Evolutionary conservation across 1,140 invertebrate genomes (phyloP).

Genomic region (Diploscapter pachys): DNA sequence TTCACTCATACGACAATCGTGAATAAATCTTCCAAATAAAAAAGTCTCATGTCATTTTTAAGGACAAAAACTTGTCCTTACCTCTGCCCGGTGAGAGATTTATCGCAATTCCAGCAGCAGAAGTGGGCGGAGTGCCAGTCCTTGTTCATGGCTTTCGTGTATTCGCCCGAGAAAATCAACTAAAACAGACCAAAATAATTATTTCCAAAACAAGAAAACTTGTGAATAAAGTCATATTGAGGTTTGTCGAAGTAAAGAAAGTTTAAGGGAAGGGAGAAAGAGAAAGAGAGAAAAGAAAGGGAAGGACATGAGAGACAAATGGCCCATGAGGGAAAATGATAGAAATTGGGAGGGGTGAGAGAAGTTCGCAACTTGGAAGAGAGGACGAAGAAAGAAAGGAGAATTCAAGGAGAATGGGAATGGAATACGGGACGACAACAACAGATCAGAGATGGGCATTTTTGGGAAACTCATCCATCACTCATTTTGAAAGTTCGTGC

Average conservation of each 20-base stretch:
- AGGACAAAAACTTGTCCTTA: conserved; percentile 1
- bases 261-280: background rate
- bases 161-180: background rate
- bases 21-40: background rate
- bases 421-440: too few relatives aligned
- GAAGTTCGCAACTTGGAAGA: background rate
- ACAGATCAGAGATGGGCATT: too few relatives aligned
- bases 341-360: conserved; percentile 1
- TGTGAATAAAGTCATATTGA: background rate
- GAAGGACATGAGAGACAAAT: background rate
- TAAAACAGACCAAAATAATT: background rate
- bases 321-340: background rate
- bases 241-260: background rate
- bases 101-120: background rate
- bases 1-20: background rate
- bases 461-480: too few relatives aligned
- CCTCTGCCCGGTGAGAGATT: conserved; percentile 79
- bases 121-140: conserved; percentile 85
- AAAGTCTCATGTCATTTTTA: background rate
- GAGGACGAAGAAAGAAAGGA: background rate
- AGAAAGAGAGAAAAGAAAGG: conserved; percentile 4
- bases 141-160: conserved; percentile 73
- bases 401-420: background rate
- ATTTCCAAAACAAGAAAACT: background rate
- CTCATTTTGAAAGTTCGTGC: too few relatives aligned